Base-by-base conservation (phyloP, 2,888 invertebrate genomes). In the Xestia xanthographa region DNA sequence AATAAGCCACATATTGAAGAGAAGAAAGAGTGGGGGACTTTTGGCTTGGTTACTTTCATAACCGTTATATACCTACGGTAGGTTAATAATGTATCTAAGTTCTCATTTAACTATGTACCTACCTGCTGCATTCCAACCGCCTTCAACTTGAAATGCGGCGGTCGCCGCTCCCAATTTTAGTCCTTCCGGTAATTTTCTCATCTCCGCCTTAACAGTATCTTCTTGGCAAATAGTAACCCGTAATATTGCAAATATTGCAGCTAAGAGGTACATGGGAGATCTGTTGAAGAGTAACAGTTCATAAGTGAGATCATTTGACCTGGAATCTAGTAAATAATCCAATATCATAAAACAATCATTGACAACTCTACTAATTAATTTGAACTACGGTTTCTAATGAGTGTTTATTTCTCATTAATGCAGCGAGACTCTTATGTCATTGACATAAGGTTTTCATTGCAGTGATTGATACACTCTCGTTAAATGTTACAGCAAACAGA, bases 101-200 rank as follows among this genome's bases (percentile, higher is more conserved):
- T 48, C 45, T 17, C 1, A 20, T 34, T 6, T 77, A n/a, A 11
- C 1, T 41, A 48, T 8, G 26, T 53, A 38, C 63, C 4, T 84
- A 94, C 94, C 94, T 82, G 91, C 86, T 60, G 79, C 90, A 83
- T 94, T 89, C 93, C 93, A 93, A 4, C 86, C 93, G 0, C 95
- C 95, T 88, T 95, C 94, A 14, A 94, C 88, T 68, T 95, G 95
- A 63, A 88, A 94, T 0, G 94, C 86, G 2, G 94, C 91, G 0
- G 95, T 93, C 0, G 94, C 94, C 0, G 91, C 91, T 0, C 94
- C 95, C 8, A 95, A 84, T 75, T 90, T 90, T 22, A 94, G 78
- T 5, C 73, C 77, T 0, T 86, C 83, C 0, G 94, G 94, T 6
- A 95, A 79, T 69, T 87, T 89, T 53, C 91, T 96, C 93, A 79